Base-by-base conservation (phyloP, 2,797 vertebrate species). In the Pangasius larnaudii region DNA sequence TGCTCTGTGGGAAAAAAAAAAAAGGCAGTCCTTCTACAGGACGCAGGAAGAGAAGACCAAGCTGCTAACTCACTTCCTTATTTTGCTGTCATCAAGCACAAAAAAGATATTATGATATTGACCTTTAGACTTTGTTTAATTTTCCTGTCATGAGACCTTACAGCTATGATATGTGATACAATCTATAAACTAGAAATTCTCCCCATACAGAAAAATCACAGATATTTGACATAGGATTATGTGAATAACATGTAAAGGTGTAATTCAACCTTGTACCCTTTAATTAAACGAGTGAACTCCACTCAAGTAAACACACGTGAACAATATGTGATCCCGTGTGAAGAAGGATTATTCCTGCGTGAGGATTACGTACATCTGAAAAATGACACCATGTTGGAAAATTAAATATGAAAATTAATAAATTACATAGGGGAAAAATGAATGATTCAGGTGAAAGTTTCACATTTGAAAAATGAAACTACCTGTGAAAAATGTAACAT, bases 1-100 rank as follows among this genome's bases (percentile, higher is more conserved):
- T 96, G 93, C 93, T 94, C 93, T 95, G 95, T 95, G 22, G 33
- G 11, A 58, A 65, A 65, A 65, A 58, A 65, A 65, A 65, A 49
- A 49, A 90, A 46, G 72, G 10, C 78, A 13, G 87, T 63, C n/a
- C 72, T 87, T 65, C 39, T 86, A 53, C 30, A 71, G n/a, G 61
- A 63, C 10, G 19, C 49, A 81, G 61, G 46, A 51, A 89, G 71
- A 87, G 46, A 80, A 79, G 65, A 56, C 24, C 16, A 33, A 46
- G 36, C 75, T 58, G 69, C 51, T 74, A 75, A 61, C 84, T 61
- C n/a, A 65, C 33, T 39, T 78, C 59, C 39, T 69, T 71, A 58
- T 58, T 77, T 33, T 39, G 30, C 75, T 39, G n/a, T 58, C 65
- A 61, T 22, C 53, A 36, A 13, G 36, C 69, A 74, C 24, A 65